These are phyloP conservation scores for Helogale parvula DNA, from an alignment of 2,113 vertebrate genomes.

Conservation along the genomic window DNA sequence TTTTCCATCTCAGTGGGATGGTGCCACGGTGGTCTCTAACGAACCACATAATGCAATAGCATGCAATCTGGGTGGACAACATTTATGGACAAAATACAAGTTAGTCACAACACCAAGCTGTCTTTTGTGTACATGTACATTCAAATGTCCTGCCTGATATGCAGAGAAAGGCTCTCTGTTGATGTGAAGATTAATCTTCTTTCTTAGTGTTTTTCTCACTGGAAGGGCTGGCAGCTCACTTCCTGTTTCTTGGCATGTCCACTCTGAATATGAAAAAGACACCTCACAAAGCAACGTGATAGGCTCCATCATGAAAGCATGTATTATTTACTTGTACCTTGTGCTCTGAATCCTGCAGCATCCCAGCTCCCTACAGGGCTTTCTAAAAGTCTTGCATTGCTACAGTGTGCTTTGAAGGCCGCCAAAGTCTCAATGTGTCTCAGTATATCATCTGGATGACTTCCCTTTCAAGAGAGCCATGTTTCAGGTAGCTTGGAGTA, in stretches of 20 bases:
- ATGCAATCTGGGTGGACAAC: not conserved
- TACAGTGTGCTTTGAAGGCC: not conserved
- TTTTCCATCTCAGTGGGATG: not conserved
- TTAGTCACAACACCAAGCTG: not conserved
- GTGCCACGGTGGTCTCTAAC: not conserved
- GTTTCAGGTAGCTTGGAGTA: not conserved
- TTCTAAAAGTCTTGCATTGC: not conserved
- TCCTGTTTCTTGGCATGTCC: not conserved
- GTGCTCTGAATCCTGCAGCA: not conserved
- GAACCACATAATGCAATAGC: not conserved
- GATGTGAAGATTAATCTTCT: not conserved
- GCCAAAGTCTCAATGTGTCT: not conserved
- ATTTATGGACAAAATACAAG: not conserved
- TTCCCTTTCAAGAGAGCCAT: not conserved
- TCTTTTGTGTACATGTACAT: not conserved
- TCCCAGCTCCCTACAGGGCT: conserved; percentile 22
- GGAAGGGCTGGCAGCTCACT: not conserved
- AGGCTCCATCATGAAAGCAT: conserved; percentile 43
- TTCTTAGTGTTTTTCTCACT: not conserved
- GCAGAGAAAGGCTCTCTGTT: not conserved
- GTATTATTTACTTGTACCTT: conserved; percentile 55
- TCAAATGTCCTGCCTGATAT: conserved; percentile 7
- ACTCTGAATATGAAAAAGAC: conserved; percentile 47
- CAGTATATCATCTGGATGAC: not conserved
- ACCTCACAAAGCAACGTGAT: conserved; percentile 49